phyloP scores from a whole-genome alignment of 2,113 vertebrate species.

The Mobula birostris region DNA sequence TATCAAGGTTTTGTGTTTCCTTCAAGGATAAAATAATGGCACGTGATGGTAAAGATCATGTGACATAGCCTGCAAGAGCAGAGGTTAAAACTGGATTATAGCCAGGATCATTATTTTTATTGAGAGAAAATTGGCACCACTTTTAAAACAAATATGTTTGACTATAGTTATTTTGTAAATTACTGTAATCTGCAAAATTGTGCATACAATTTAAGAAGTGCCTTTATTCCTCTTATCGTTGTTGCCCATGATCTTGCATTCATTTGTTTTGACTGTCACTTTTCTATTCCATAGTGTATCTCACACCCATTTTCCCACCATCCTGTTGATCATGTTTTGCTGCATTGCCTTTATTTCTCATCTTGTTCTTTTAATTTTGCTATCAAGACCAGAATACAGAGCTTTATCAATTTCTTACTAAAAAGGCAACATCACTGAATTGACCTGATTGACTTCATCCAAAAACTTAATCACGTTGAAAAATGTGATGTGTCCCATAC shows the following conservation, averaged over 20 bases:
- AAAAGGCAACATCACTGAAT: no score
- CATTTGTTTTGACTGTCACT: no score
- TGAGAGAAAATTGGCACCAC: not conserved
- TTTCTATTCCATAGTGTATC: no score
- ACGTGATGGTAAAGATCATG: not conserved
- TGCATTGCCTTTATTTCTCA: no score
- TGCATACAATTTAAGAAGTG: not conserved
- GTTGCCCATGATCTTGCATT: not conserved
- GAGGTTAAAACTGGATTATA: not conserved
- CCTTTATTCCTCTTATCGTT: not conserved
- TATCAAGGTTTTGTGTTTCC: not conserved
- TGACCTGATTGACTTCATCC: no score
- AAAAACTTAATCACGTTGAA: no score
- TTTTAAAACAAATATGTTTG: not conserved
- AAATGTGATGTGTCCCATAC: no score
- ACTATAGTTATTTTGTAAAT: not conserved
- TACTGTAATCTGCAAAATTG: not conserved
- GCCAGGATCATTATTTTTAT: not conserved
- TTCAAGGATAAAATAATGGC: not conserved
- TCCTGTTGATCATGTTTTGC: no score
- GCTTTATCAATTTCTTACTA: no score
- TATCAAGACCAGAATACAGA: no score
- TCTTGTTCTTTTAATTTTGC: no score
- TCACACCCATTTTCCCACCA: no score
- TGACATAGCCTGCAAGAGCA: not conserved